phyloP scores from a whole-genome alignment of 1,140 invertebrate species.

The Dinoponera quadriceps region DNA sequence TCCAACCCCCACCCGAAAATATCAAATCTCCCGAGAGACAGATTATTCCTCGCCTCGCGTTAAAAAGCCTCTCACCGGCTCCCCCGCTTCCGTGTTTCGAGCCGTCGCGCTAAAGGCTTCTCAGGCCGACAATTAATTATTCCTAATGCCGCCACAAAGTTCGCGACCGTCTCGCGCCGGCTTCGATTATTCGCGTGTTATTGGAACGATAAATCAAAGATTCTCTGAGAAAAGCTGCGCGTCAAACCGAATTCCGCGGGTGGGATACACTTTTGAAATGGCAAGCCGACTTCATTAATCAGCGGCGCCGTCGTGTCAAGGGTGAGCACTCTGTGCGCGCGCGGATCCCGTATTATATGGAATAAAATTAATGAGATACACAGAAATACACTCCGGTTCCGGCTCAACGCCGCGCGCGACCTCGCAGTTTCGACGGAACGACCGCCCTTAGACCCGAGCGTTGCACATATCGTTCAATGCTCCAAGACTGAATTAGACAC shows the following conservation, averaged over 20 bases:
- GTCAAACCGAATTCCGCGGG: slow-evolving; percentile 45
- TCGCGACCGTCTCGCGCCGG: slow-evolving; percentile 44
- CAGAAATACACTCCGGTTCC: slow-evolving; percentile 85
- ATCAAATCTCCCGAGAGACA: slow-evolving; percentile 30
- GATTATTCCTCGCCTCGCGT: slow-evolving; percentile 22
- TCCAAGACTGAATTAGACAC: slow-evolving; percentile 26
- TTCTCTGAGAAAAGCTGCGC: slow-evolving; percentile 62
- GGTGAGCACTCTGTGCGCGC: slow-evolving; percentile 33
- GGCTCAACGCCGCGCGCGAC: slow-evolving; percentile 65
- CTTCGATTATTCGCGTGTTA: slow-evolving; percentile 68
- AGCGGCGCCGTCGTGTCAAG: slow-evolving; percentile 70
- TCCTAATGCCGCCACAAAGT: slow-evolving; percentile 48
- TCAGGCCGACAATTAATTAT: slow-evolving; percentile 67
- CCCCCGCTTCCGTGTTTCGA: slow-evolving; percentile 51
- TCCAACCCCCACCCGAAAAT: too few relatives aligned
- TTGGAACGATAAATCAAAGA: slow-evolving; percentile 73
- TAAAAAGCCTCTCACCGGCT: slow-evolving; percentile 30
- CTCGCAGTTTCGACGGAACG: slow-evolving; percentile 77
- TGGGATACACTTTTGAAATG: slow-evolving; percentile 68
- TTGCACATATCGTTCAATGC: slow-evolving; percentile 62
- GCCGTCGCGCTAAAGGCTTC: slow-evolving; percentile 37
- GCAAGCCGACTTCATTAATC: slow-evolving; percentile 81
- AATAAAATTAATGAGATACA: slow-evolving; percentile 86
- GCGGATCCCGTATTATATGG: slow-evolving; percentile 82
- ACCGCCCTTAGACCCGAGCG: slow-evolving; percentile 64